These are phyloP conservation scores for Portevinia maculata DNA, from an alignment of 2,888 invertebrate species.

Conservation along the genomic window DNA sequence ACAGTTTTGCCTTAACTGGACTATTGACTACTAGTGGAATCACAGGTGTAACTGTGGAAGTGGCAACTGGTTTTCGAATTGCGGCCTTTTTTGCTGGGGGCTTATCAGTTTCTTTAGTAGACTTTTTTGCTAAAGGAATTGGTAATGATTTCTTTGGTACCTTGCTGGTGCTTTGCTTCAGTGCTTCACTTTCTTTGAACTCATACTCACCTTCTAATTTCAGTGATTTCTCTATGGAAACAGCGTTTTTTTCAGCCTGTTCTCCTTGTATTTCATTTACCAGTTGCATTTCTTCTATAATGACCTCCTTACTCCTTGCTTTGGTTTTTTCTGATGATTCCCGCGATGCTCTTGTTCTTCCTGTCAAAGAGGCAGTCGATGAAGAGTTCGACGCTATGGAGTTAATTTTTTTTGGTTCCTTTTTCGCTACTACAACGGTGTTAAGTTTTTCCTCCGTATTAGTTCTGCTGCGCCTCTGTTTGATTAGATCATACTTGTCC, in stretches of 20 bases:
- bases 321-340: slow-evolving; percentile 75
- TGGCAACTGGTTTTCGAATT: slow-evolving; percentile 37
- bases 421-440: slow-evolving; percentile 78
- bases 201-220: slow-evolving; percentile 34
- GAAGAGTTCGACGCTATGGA: slow-evolving; percentile 32
- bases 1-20: slow-evolving; percentile 41
- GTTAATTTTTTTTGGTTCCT: slow-evolving; percentile 55
- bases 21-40: slow-evolving; percentile 2
- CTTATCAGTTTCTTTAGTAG: slow-evolving; percentile 77
- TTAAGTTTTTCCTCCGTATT: slow-evolving; percentile 83
- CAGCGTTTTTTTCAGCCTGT: slow-evolving; percentile 11
- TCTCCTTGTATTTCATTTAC: slow-evolving; percentile 77
- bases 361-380: slow-evolving; percentile 21
- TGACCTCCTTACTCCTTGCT: slow-evolving; percentile 65
- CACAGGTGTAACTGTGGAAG: slow-evolving; percentile 10
- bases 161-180: slow-evolving; percentile 72
- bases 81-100: slow-evolving; percentile 84
- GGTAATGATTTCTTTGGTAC: slow-evolving; percentile 53
- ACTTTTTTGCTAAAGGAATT: slow-evolving; percentile 59
- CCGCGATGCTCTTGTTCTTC: slow-evolving; percentile 33
- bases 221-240: not conserved
- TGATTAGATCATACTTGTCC: slow-evolving; percentile 86
- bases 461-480: slow-evolving; percentile 85
- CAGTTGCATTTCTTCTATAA: slow-evolving; percentile 79
- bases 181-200: slow-evolving; percentile 57